Evolutionary conservation across 2,888 invertebrate genomes (phyloP).

Genomic region (Himalopsyche kuldschensis): DNA sequence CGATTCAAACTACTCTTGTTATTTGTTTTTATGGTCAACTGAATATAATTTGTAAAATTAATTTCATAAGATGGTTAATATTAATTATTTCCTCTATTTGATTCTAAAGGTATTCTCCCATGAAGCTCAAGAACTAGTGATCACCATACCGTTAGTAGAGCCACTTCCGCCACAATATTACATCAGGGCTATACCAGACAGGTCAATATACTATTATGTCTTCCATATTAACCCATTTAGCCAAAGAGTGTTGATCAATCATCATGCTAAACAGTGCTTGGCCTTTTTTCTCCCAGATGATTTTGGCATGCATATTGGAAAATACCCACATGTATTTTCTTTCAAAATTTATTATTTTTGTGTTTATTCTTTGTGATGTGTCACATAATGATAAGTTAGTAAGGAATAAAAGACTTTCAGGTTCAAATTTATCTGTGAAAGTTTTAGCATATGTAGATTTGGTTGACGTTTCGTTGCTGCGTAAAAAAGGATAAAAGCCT

Average conservation of each 20-base stretch:
- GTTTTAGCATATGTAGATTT: too few species aligned
- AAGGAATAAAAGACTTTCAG: too few species aligned
- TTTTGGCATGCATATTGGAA: too few species aligned
- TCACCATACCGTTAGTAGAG: constrained; percentile 93
- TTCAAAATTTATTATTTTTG: too few species aligned
- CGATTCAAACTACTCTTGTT: constrained; percentile 9
- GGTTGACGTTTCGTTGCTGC: too few species aligned
- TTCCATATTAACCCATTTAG: background rate
- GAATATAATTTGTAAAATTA: background rate
- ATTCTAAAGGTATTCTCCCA: constrained; percentile 65
- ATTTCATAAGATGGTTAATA: background rate
- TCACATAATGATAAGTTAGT: too few species aligned
- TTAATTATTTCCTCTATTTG: background rate
- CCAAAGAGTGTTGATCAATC: background rate
- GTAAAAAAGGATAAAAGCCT: too few species aligned
- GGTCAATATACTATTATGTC: constrained; percentile 55
- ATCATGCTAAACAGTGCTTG: background rate
- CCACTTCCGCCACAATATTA: constrained; percentile 92
- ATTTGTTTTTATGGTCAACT: constrained; percentile 4
- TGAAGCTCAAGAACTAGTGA: constrained; percentile 82
- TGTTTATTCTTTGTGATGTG: too few species aligned
- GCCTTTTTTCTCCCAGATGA: background rate
- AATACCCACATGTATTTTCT: too few species aligned
- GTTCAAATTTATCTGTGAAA: too few species aligned
- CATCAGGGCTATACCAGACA: constrained; percentile 83